A percentile compares a stretch with the other conserved stretches of the same genome.
Conservation (phyloP, 2,113 vertebrate genomes). For the Globicephala melas region DNA sequence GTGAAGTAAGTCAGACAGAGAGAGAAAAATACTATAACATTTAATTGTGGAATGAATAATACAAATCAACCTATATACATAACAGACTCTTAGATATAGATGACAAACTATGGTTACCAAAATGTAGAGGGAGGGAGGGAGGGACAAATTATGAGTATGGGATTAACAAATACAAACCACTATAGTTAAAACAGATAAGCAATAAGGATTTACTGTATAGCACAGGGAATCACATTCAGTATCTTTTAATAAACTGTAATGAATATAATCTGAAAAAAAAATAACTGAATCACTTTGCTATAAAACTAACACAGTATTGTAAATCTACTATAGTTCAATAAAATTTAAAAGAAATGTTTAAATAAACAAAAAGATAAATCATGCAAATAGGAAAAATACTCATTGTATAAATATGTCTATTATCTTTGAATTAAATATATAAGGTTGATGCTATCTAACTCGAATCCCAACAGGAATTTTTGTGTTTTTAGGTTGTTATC, state of each 20-base stretch:
- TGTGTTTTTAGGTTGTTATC: background rate
- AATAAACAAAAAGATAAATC: background rate
- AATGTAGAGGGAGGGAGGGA: background rate
- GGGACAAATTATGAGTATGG: background rate
- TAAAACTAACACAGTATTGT: background rate
- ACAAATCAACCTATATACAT: background rate
- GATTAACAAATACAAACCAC: background rate
- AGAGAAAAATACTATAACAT: background rate
- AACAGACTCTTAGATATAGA: background rate
- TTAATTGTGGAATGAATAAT: background rate
- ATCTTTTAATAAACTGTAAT: background rate
- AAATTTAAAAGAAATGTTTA: background rate
- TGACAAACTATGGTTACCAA: background rate
- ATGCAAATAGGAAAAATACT: background rate
- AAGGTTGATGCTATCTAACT: background rate
- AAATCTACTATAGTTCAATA: background rate
- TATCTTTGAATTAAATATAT: background rate
- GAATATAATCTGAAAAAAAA: background rate
- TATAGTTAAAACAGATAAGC: background rate
- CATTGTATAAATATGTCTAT: background rate
- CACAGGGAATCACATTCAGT: background rate
- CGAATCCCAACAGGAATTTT: background rate
- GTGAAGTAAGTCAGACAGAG: background rate
- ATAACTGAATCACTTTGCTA: background rate
- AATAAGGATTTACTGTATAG: background rate